Base-by-base conservation (phyloP, 2,888 invertebrate species). In the Diplolepis rosae region DNA sequence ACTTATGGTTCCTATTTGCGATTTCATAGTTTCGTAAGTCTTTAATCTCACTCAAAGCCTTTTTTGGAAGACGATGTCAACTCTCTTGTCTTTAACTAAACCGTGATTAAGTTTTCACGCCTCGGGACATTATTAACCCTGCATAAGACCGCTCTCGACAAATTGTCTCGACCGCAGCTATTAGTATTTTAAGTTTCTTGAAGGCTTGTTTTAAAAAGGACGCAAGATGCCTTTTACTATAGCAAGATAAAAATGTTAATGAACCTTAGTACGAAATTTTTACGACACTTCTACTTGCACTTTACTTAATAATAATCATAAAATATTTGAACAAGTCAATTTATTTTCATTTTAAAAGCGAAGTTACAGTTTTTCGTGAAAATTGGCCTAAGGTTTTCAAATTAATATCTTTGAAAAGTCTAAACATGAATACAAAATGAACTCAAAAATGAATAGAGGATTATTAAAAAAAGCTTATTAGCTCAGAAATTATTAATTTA, bases 31-130 rank as follows among this genome's bases (percentile, higher is more conserved):
- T 56, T 56, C 54, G 18, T 22, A 56, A 61, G 22, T 61, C n/a
- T 39, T 11, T 39, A n/a, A 22, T 61, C 61, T 61, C 35, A 61
- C 35, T 56, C 56, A 35, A 11, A 56, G 35, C 39, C 61, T 61
- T 61, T 61, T 61, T 39, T 2, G 39, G 61, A 61, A 61, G 24
- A 39, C 35, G 61, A 61, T 22, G 61, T 61, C 39, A 24, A 61
- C 61, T 61, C 24, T 61, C 61, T 61, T 61, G 22, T 54, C 54
- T 54, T 54, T 54, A 54, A 54, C 54, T 32, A 54, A 30, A 30
- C 54, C 30, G 54, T 61, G 61, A 61, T 61, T 61, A 61, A 39
- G 39, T 61, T 61, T 61, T 61, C 35, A 61, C 61, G 61, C 56
- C 35, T 56, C 39, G 35, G 39, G 61, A 61, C 61, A 61, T 61